Evolutionary conservation across 2,113 vertebrate species (phyloP).

Genomic region (Halichoerus grypus): DNA sequence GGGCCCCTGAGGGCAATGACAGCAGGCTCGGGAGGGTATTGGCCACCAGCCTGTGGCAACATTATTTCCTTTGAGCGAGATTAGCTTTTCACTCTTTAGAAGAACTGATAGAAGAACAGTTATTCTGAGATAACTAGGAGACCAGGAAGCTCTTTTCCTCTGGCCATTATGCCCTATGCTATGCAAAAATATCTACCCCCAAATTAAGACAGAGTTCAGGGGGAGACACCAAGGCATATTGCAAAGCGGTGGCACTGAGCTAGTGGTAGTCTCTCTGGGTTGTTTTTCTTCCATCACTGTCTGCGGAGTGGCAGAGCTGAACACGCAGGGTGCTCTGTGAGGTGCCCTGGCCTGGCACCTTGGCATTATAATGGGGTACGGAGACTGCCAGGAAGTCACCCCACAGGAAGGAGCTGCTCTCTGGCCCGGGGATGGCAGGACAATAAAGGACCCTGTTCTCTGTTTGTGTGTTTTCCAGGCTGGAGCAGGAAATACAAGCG

Average conservation of each 20-base stretch:
- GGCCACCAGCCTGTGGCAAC: background rate
- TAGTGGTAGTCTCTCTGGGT: background rate
- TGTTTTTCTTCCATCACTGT: background rate
- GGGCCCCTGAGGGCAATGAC: background rate
- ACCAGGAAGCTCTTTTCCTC: background rate
- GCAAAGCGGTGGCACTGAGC: background rate
- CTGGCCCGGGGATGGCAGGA: background rate
- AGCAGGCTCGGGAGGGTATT: background rate
- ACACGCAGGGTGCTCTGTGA: constrained; percentile 15
- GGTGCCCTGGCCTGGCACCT: background rate
- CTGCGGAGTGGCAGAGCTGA: background rate
- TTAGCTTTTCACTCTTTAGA: background rate
- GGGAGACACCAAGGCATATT: background rate
- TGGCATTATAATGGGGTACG: background rate
- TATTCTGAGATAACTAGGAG: background rate
- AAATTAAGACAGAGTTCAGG: background rate
- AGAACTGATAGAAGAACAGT: background rate
- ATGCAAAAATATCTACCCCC: background rate
- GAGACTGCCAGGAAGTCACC: background rate
- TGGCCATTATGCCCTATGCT: background rate
- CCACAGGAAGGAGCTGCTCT: constrained; percentile 50
- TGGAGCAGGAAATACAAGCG: constrained; percentile 95
- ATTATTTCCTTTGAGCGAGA: constrained; percentile 28
- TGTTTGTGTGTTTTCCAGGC: constrained; percentile 89
- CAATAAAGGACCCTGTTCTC: constrained; percentile 72